Base-by-base conservation (phyloP, 2,113 vertebrate genomes). In the Sylvia atricapilla region DNA sequence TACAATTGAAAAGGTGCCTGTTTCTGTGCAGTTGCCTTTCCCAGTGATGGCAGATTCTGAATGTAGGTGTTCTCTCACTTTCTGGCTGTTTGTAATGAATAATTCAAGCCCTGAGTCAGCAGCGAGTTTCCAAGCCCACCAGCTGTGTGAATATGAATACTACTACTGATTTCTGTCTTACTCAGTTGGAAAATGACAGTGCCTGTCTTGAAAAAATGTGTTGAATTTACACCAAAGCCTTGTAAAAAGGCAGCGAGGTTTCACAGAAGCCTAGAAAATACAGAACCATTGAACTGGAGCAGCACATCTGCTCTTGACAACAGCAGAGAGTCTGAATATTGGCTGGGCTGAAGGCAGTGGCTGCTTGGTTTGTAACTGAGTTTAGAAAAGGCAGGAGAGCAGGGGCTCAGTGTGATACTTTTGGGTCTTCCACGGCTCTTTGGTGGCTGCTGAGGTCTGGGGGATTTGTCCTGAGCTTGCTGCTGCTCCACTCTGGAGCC, bases 21-120 rank as follows among this genome's bases (percentile, higher is more conserved):
- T 28, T 69, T 46, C 46, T 17, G 13, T 91, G 81, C 41, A 50
- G 17, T 62, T 74, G 68, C 55, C 39, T 64, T 67, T 84, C 73
- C 83, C 4, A 2, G 31, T 8, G 63, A 19, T 46, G 46, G 53
- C 64, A 86, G 77, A 66, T 85, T 60, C 68, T 44, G 14, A 58
- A 16, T 41, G 31, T 86, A 86, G 89, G 64, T 85, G 79, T 90
- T 67, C 79, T 79, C 3, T 68, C 44, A 24, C 58, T 88, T 90
- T 35, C 52, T 46, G 44, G 63, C n/a, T 68, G 53, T 78, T 90
- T 92, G 24, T 30, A 47, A 87, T 90, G 78, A 93, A 87, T 94
- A 92, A 96, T 94, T 94, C 84, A 87, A 58, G 89, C 50, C 49
- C 46, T 83, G 84, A 92, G 58, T 92, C 91, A 86, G 91, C 76